Percentiles rank a stretch among this genome's conserved stretches.
Conservation (phyloP, 2,113 vertebrate species). For the Pachycephala philippinensis region DNA sequence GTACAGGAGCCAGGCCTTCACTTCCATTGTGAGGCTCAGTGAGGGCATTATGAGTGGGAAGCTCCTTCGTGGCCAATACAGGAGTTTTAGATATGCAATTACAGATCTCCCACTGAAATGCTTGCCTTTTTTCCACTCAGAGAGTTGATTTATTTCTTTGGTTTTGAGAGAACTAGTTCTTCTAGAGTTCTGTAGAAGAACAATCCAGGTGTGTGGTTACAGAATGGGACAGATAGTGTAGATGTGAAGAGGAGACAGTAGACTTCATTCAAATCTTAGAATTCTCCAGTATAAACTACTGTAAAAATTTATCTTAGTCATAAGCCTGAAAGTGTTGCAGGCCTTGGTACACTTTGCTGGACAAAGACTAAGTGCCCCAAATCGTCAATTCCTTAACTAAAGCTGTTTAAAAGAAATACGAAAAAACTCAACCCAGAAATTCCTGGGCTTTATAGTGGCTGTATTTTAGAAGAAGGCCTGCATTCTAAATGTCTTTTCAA, state of each 20-base stretch:
- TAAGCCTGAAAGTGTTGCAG: background rate
- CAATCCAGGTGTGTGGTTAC: background rate
- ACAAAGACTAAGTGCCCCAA: background rate
- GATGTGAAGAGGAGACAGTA: background rate
- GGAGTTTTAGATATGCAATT: background rate
- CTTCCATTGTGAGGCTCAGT: background rate
- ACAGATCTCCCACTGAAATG: background rate
- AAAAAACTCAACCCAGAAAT: background rate
- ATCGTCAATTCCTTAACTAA: background rate
- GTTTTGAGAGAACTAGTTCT: background rate
- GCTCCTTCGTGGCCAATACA: background rate
- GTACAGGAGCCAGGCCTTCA: background rate
- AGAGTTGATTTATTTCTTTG: background rate
- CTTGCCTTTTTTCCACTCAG: background rate
- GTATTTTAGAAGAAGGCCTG: background rate
- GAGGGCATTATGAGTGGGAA: accelerated
- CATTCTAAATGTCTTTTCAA: background rate
- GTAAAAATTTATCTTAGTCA: background rate
- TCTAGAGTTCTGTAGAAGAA: background rate
- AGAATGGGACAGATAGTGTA: background rate
- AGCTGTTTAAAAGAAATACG: background rate
- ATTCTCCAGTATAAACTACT: background rate
- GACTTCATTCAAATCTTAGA: background rate
- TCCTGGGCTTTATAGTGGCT: background rate
- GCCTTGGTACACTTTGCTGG: background rate